phyloP scores from a whole-genome alignment of 1,140 invertebrate genomes.

The Melanaphis sacchari region DNA sequence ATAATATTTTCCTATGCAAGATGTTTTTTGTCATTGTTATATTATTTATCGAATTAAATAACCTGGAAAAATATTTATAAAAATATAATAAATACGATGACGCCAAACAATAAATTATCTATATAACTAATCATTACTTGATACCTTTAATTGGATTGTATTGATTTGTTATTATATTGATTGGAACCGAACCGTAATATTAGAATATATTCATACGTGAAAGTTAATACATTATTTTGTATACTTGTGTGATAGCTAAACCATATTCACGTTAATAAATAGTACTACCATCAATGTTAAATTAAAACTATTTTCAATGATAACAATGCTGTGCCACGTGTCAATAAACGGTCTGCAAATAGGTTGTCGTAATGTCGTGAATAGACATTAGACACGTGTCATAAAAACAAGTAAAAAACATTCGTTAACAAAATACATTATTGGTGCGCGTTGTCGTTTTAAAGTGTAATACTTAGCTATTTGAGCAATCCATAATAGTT shows the following conservation, averaged over 20 bases:
- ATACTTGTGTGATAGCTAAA: neutral
- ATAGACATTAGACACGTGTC: constrained; percentile 30
- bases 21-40: neutral
- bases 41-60: neutral
- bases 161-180: neutral
- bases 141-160: neutral
- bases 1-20: no score
- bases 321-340: neutral
- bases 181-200: neutral
- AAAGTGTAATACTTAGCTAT: neutral
- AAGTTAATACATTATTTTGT: neutral
- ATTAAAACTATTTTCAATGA: neutral
- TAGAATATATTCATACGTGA: neutral
- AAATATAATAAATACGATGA: neutral
- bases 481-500: neutral
- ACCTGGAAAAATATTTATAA: neutral
- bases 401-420: neutral
- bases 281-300: neutral
- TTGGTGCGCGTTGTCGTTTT: neutral
- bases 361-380: neutral
- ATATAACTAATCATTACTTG: neutral
- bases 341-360: constrained; percentile 6
- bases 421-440: neutral
- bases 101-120: no score
- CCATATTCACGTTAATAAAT: neutral